Base-by-base conservation (phyloP, 2,113 vertebrate genomes). In the Oncorhynchus masou region DNA sequence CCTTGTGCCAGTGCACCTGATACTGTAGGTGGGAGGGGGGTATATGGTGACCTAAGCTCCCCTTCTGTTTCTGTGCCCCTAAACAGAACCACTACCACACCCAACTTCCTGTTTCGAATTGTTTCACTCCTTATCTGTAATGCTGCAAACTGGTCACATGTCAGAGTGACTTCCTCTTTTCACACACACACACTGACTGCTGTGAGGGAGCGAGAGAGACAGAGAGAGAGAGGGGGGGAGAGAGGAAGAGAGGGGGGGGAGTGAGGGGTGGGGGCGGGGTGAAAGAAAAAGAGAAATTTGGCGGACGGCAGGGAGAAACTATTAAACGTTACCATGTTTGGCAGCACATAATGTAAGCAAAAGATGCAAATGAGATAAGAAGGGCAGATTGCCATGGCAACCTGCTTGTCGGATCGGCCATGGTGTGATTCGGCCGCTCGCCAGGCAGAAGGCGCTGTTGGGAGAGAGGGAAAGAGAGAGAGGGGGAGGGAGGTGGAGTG, bases 331-430 rank as follows among this genome's bases (percentile, higher is more conserved):
- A 86, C 89, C 88, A 88, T 91, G 89, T 92, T 91, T 89, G 88
- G 89, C 79, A 70, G 74, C 74, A 64, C 78, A 89, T 91, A 92
- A 91, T 91, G 83, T 84, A 88, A 87, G 87, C 86, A 80, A 85
- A 73, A 79, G 86, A 92, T 92, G 91, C 88, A 92, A 91, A 92
- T 91, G 74, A 88, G 89, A 92, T 91, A 86, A 88, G 72, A 74
- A 72, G 80, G 51, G 12, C 51, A 76, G 81, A 89, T 92, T 91
- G 90, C 86, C 91, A 91, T 92, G 91, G 91, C 77, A 88, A 92
- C 84, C 74, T 88, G 85, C 90, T 86, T 88, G 79, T 81, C 86
- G 87, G 89, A 86, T 87, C 88, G 84, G 89, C 87, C 86, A 82
- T 87, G 86, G 19, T 62, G 86, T 91, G 88, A 86, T 91, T 87